Base-by-base conservation (phyloP, 2,113 vertebrate species). In the Dasyprocta punctata region DNA sequence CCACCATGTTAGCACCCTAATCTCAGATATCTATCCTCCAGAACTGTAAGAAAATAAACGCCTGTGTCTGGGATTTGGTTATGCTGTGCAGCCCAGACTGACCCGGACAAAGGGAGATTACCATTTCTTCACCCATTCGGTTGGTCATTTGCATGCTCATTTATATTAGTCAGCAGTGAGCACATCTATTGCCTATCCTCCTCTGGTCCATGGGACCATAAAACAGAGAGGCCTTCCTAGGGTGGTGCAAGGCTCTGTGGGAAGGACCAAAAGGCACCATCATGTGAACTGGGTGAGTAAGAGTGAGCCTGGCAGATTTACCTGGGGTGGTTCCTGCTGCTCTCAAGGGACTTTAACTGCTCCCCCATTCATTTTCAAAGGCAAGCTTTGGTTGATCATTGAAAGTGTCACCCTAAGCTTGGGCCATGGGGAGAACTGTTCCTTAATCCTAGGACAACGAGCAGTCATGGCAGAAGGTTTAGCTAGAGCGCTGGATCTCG, bases 301-400 rank as follows among this genome's bases (percentile, higher is more conserved):
- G 54, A 83, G 7, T 33, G 4, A 41, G 17, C 4, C 24, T 54
- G 67, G n/a, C 49, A 85, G 61, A 58, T 58, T 47, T n/a, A 52
- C 14, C 30, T 33, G 47, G 52, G 65, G 33, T 16, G 28, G 6
- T 58, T 41, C 60, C 41, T 52, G 3, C 26, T 5, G 7, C 28
- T 19, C 41, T 20, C 44, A 44, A 3, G 5, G 54, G 52, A 84
- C 58, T 69, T 85, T 38, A 47, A 30, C 14, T 17, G 33, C 60
- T 33, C 14, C 26, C 20, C 14, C 14, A 36, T 92, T 84, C 67
- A 58, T 61, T 58, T 95, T 60, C 75, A 87, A 75, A 87, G 71
- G 26, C 20, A 14, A 78, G 56, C 56, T 65, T 30, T 89, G 28
- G 28, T 16, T 41, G 87, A 41, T 38, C 13, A 38, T 24, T 92